Percentiles rank a stretch among this genome's conserved stretches.
These are phyloP conservation scores for Euglossa dilemma DNA, from an alignment of 1,140 invertebrate species.

Conservation along the genomic window DNA sequence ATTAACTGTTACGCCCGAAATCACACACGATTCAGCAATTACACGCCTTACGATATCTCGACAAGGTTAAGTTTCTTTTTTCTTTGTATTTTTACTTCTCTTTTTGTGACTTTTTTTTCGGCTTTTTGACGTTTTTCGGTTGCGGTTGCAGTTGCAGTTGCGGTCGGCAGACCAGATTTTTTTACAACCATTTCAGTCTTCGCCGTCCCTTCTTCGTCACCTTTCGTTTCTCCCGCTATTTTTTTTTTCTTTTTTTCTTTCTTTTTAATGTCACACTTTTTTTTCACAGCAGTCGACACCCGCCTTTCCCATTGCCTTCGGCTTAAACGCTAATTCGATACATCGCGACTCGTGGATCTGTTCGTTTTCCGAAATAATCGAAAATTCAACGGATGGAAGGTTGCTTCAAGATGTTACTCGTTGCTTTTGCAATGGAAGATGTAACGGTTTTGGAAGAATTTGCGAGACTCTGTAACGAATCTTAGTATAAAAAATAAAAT, in stretches of 20 bases:
- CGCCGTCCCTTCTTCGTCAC: slow-evolving; percentile 57
- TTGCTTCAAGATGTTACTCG: neutral
- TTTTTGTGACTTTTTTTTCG: neutral
- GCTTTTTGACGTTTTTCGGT: slow-evolving; percentile 59
- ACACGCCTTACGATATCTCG: neutral
- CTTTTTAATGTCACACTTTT: neutral
- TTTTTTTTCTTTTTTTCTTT: neutral
- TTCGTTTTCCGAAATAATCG: neutral
- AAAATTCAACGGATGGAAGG: neutral
- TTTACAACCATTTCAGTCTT: slow-evolving; percentile 80
- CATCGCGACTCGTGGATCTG: neutral
- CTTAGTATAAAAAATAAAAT: neutral
- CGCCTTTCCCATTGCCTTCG: neutral
- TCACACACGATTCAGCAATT: slow-evolving; percentile 36
- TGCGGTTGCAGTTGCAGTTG: too few species aligned
- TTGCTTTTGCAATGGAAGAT: neutral
- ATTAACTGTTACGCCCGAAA: slow-evolving; percentile 41
- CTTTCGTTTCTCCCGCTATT: too few species aligned
- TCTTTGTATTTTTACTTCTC: neutral
- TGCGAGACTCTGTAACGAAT: neutral
- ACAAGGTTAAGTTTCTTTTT: slow-evolving; percentile 17
- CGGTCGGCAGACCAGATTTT: too few species aligned
- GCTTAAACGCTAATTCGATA: neutral
- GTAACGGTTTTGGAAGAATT: neutral
- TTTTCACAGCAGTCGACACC: neutral